Conservation (phyloP, 1,140 invertebrate species). For the Drosophila jambulina region DNA sequence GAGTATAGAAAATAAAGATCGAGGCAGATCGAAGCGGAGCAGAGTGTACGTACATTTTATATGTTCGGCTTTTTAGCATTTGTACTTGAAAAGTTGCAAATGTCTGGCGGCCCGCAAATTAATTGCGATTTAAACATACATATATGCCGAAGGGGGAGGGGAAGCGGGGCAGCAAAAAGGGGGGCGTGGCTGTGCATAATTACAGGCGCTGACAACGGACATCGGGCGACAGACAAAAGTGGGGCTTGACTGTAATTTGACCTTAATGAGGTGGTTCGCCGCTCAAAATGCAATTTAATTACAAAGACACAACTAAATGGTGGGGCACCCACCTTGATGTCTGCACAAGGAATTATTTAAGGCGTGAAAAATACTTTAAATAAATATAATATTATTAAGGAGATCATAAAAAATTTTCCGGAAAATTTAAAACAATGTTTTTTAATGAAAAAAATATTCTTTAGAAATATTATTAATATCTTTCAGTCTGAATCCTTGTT, state of each 20-base stretch:
- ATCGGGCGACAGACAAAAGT: slow-evolving; percentile 43
- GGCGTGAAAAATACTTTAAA: not conserved
- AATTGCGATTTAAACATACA: slow-evolving; percentile 43
- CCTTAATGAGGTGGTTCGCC: slow-evolving; percentile 72
- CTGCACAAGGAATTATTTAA: slow-evolving; percentile 4
- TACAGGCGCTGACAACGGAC: slow-evolving; percentile 63
- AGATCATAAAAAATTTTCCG: not conserved
- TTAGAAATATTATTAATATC: not conserved
- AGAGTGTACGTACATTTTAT: slow-evolving; percentile 19
- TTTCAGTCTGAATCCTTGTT: not conserved
- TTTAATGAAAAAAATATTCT: too few species aligned
- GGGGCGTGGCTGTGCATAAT: slow-evolving; percentile 61
- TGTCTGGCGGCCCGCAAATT: slow-evolving; percentile 44
- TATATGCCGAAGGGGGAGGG: not conserved
- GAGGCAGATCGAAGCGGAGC: slow-evolving; percentile 29
- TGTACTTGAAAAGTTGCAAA: slow-evolving; percentile 74
- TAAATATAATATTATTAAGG: not conserved
- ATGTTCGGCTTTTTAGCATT: slow-evolving; percentile 39
- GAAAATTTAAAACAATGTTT: not conserved
- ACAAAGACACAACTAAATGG: slow-evolving; percentile 34
- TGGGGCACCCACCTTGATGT: not conserved
- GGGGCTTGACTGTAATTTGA: slow-evolving; percentile 71
- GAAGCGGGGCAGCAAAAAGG: not conserved
- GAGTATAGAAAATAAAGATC: slow-evolving; percentile 16
- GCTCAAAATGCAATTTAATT: slow-evolving; percentile 72